Evolutionary conservation across 2,113 vertebrate species (phyloP).

Genomic region (Candoia aspera): DNA sequence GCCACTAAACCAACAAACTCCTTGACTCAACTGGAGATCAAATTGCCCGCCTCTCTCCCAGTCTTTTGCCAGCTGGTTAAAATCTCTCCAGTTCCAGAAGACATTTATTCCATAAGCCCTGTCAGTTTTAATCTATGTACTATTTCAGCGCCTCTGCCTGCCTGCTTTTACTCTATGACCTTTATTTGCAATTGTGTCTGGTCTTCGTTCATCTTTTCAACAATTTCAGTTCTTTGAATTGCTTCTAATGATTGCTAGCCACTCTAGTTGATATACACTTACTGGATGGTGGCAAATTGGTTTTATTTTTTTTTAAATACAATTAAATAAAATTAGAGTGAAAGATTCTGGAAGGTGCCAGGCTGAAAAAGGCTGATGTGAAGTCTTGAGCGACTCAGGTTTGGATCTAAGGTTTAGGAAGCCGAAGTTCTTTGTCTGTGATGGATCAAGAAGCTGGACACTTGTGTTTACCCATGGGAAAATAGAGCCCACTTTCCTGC

Average conservation of each 20-base stretch:
- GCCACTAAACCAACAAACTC: not conserved
- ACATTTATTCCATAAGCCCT: not conserved
- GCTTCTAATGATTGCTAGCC: not conserved
- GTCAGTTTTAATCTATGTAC: not conserved
- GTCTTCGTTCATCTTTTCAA: not conserved
- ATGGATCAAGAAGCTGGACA: not conserved
- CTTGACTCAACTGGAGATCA: not conserved
- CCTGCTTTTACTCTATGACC: not conserved
- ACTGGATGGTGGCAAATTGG: not conserved
- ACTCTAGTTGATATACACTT: not conserved
- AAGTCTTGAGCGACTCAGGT: not conserved
- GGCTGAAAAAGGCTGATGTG: not conserved
- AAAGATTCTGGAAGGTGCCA: not conserved
- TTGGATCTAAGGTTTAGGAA: not conserved
- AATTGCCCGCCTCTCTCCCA: rapidly evolving
- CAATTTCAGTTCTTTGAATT: not conserved
- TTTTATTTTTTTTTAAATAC: not conserved
- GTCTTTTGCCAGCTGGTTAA: not conserved
- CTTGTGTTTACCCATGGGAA: not conserved
- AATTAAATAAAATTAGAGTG: not conserved
- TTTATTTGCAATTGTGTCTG: not conserved
- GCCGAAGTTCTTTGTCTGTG: not conserved
- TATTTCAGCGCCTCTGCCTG: not conserved
- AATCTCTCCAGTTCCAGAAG: not conserved
- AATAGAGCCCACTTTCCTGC: not conserved